Conservation (phyloP, 2,888 invertebrate species). For the Anodontia alba region DNA sequence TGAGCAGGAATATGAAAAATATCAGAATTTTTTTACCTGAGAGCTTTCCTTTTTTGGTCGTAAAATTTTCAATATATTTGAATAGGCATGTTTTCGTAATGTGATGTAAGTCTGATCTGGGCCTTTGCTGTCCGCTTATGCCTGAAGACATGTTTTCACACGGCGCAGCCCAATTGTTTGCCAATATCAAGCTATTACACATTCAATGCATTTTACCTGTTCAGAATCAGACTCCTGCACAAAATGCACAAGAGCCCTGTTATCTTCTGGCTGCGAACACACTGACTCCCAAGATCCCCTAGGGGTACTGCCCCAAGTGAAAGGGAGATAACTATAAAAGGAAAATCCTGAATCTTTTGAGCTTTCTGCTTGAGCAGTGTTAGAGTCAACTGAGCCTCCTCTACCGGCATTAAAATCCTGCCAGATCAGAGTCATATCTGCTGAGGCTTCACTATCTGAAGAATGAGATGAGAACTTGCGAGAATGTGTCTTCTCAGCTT, state of each 20-base stretch:
- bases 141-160: too few relatives aligned
- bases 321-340: conserved; percentile 44
- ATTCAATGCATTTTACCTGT: conserved; percentile 37
- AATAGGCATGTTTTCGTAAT: too few relatives aligned
- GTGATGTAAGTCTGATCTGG: too few relatives aligned
- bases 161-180: too few relatives aligned
- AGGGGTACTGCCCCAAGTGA: conserved; percentile 29
- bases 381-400: background rate
- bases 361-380: background rate
- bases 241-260: conserved; percentile 44
- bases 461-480: conserved; percentile 35
- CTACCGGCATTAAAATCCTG: conserved; percentile 27
- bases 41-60: too few relatives aligned
- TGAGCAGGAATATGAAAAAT: too few relatives aligned
- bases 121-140: too few relatives aligned
- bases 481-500: background rate
- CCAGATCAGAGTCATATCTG: conserved; percentile 40
- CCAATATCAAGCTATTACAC: too few relatives aligned
- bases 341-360: conserved; percentile 38
- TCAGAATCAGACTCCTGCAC: conserved; percentile 53
- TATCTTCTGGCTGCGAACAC: conserved; percentile 52
- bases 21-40: too few relatives aligned
- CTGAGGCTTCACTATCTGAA: conserved; percentile 44
- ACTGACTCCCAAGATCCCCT: conserved; percentile 55
- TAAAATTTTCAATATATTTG: too few relatives aligned